Evolutionary conservation across 2,797 vertebrate genomes (phyloP), one percentile per base, ranked within the genome.

Genomic region (Orientallactaga sibirica): DNA sequence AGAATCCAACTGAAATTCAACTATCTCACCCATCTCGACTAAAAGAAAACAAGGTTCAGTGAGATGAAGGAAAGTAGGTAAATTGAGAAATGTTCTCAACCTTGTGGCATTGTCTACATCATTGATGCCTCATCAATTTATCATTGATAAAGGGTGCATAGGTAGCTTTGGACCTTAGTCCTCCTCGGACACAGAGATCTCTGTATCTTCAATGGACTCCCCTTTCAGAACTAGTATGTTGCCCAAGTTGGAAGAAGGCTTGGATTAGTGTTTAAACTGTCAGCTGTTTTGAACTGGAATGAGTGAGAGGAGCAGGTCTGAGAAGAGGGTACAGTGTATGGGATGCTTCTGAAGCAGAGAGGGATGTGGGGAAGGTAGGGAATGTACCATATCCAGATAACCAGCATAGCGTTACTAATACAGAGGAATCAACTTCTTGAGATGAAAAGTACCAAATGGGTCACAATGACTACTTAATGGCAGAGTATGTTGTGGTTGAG

Each of bases 1-100:
- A 94, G 29, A 74, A 90, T 80, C 41, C 19, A 81, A 78, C 2
- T 78, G 24, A 81, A 94, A 80, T 91, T 76, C 66, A 94, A 71
- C 86, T 58, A 90, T 73, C 43, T 90, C 19, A 25, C 14, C 41
- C 8, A 86, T 70, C 1, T 78, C 62, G 61, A 19, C 11, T 84
- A 52, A 66, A 41, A 92, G 24, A 70, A 89, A 91, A 84, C 14
- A 43, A 84, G 81, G 9, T 61, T 73, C 37, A 29, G 7, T 19
- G 41, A 19, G 18, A 55, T 75, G 25, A 18, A 68, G 41, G 77
- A 90, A 92, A 48, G 1, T 55, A 90, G 16, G 71, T 74, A 71
- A 78, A 90, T 73, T 70, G 37, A 86, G 11, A 84, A 68, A 48
- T 14, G 27, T 76, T 68, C 33, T 90, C 52, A 82, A n/a, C 1